Conservation (phyloP, 2,888 invertebrate species). For the Hydrotaea cyrtoneurina region DNA sequence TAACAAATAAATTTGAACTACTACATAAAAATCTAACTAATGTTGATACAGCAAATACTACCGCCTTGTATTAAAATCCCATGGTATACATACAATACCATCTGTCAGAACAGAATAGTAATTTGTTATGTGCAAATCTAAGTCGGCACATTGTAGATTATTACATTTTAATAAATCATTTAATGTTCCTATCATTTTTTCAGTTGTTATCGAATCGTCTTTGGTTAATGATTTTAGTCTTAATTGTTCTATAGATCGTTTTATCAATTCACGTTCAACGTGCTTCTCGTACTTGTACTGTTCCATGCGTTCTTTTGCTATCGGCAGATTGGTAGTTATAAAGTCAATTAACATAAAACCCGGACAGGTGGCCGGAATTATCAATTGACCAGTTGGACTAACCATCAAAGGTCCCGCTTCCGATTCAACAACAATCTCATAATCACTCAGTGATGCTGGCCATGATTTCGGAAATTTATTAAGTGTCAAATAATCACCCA, state of each 20-base stretch:
- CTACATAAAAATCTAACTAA: background rate
- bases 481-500: constrained; percentile 88
- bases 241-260: constrained; percentile 85
- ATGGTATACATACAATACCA: constrained; percentile 95
- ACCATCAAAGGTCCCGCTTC: constrained; percentile 96
- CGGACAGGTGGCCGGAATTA: constrained; percentile 95
- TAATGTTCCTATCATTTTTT: constrained; percentile 93
- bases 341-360: constrained; percentile 92
- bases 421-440: constrained; percentile 83
- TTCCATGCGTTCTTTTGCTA: constrained; percentile 83
- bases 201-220: constrained; percentile 95
- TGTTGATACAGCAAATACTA: constrained; percentile 41
- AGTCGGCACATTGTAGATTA: constrained; percentile 82
- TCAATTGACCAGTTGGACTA: constrained; percentile 95
- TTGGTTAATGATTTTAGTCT: constrained; percentile 88
- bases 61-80: constrained; percentile 85
- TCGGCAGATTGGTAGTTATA: constrained; percentile 88
- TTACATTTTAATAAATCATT: constrained; percentile 84
- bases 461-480: constrained; percentile 87
- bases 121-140: constrained; percentile 90
- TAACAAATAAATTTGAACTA: constrained; percentile 15
- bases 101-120: constrained; percentile 95
- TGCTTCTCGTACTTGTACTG: constrained; percentile 89
- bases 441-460: constrained; percentile 87
- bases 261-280: constrained; percentile 88